Evolutionary conservation across 2,113 vertebrate genomes (phyloP), one percentile per base, ranked within the genome.

Genomic region (Phoxinus phoxinus): DNA sequence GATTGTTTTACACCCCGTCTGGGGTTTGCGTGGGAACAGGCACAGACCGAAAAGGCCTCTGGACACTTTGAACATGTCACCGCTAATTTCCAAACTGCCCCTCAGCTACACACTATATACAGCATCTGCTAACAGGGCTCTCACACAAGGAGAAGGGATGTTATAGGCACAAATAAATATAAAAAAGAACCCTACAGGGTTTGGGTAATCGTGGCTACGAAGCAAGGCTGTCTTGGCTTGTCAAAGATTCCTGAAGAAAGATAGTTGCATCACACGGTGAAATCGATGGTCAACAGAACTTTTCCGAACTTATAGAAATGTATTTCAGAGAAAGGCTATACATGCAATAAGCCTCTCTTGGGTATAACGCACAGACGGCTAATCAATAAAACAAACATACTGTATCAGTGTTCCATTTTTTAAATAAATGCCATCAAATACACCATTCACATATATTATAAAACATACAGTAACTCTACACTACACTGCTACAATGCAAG

Each of bases 1-100:
- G 85, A 84, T 86, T 86, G 56, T 80, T 72, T 84, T 81, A 81
- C 67, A 53, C 30, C 2, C 81, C 46, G 56, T 84, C 65, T 75
- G 82, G 56, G 56, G 53, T 83, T 77, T 72, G 76, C 51, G 71
- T 67, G 58, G 82, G 82, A 87, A 51, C 41, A 73, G 21, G 44
- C n/a, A 30, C 51, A 72, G 74, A 71, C 80, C 59, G 51, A 30
- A 81, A 83, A 32, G 41, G 79, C 41, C 79, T 81, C 79, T 69
- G 23, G 72, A 83, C 81, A 61, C 73, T 81, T 48, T 84, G 74
- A 77, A 71, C 21, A 48, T 79, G 86, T 84, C 82, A 84, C 56
- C 41, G 6, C 41, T 35, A 61, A 87, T 84, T 84, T 83, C 63
- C 51, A 87, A 78, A 78, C 46, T 77, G 59, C 74, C 58, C 65